A percentile compares a stretch with the other conserved stretches of the same genome.
Evolutionary conservation across 2,797 vertebrate genomes (phyloP).

Genomic region (Enteromius mattozi): DNA sequence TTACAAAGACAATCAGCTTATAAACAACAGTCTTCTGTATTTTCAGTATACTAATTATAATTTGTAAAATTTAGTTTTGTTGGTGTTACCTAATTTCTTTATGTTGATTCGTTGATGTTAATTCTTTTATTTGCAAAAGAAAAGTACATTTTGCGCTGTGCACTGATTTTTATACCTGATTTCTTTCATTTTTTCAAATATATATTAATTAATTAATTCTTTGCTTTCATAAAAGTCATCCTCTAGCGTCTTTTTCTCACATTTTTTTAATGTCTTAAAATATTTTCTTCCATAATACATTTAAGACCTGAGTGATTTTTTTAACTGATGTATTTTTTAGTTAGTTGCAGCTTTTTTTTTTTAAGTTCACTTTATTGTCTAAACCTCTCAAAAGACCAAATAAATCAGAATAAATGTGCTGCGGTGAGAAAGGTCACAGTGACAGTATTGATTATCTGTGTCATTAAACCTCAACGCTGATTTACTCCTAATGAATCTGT

Average conservation of each 20-base stretch:
- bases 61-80: background rate
- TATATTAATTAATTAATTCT: background rate
- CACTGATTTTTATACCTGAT: background rate
- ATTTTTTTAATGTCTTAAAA: background rate
- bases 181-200: background rate
- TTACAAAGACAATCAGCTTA: background rate
- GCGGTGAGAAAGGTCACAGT: slow-evolving; percentile 57
- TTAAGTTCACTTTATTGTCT: background rate
- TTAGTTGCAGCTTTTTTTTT: background rate
- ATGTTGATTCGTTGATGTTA: background rate
- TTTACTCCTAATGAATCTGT: slow-evolving; percentile 63
- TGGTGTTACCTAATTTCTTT: background rate
- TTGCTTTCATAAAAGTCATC: background rate
- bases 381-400: background rate
- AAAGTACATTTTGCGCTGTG: background rate
- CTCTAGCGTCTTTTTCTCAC: background rate
- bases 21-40: background rate
- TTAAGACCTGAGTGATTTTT: background rate
- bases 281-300: background rate
- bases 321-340: background rate
- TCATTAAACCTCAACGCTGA: slow-evolving; percentile 53
- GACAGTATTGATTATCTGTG: slow-evolving; percentile 63
- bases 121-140: too few relatives aligned
- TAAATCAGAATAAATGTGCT: slow-evolving; percentile 16
- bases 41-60: background rate